These are phyloP conservation scores for Bimastos eiseni DNA, from an alignment of 2,888 invertebrate genomes.

Conservation along the genomic window DNA sequence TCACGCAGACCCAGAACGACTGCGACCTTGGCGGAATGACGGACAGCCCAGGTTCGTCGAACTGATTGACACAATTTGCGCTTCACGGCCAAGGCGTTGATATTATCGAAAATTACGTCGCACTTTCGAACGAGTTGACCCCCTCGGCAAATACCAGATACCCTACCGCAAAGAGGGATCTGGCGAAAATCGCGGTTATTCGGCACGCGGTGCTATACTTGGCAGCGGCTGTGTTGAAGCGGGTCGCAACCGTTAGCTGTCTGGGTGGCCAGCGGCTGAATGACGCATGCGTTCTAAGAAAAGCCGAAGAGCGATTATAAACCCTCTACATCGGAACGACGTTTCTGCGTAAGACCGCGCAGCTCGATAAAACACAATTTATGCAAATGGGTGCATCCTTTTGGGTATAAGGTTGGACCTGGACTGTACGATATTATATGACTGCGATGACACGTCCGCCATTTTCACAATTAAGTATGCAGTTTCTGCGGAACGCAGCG, in stretches of 20 bases:
- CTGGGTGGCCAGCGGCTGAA: background rate
- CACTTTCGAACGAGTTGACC: background rate
- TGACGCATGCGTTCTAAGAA: background rate
- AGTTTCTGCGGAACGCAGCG: background rate
- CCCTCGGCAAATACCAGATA: background rate
- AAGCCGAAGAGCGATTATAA: background rate
- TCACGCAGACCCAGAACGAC: background rate
- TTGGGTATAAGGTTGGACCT: background rate
- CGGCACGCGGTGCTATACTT: background rate
- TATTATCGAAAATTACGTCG: background rate
- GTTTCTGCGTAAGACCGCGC: background rate
- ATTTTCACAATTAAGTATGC: background rate
- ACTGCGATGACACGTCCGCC: background rate
- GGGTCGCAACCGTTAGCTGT: background rate
- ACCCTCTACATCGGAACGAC: background rate
- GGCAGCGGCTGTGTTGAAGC: background rate
- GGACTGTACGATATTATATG: background rate
- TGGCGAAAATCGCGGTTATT: constrained; percentile 5
- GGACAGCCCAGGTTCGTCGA: background rate
- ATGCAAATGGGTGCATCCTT: background rate
- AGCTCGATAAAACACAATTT: constrained; percentile 1
- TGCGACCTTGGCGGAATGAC: background rate
- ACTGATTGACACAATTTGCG: background rate
- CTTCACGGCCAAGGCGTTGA: background rate
- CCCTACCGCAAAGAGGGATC: background rate